Evolutionary conservation across 2,888 invertebrate species (phyloP).

Genomic region (Patella ulyssiponensis): DNA sequence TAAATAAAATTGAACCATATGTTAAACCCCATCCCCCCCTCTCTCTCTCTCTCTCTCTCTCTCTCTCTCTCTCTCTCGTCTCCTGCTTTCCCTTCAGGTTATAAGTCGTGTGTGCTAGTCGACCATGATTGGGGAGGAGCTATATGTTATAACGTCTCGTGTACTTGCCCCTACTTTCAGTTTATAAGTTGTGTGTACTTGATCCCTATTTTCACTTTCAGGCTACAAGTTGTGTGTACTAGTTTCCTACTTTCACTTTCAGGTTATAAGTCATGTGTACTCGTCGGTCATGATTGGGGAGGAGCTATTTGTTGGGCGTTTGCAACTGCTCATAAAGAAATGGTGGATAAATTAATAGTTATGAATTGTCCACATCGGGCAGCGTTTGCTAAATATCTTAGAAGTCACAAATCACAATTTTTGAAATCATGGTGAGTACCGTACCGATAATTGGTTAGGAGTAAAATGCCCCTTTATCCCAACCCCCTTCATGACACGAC

Average conservation of each 20-base stretch:
- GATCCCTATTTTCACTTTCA: neutral
- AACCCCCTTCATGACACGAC: too few species aligned
- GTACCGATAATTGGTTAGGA: neutral
- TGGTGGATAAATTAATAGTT: constrained; percentile 80
- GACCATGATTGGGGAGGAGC: constrained; percentile 83
- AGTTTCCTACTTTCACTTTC: constrained; percentile 10
- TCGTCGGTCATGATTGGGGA: constrained; percentile 83
- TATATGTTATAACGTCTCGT: constrained; percentile 74
- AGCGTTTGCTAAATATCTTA: constrained; percentile 75
- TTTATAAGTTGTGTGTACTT: neutral
- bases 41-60: constrained; percentile 30
- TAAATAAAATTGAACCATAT: too few species aligned
- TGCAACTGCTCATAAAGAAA: constrained; percentile 77
- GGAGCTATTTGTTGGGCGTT: constrained; percentile 81
- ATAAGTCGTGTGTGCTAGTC: constrained; percentile 72
- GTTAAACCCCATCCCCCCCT: too few species aligned
- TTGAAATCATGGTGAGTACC: constrained; percentile 49
- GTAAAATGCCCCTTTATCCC: too few species aligned
- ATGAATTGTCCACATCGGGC: constrained; percentile 80
- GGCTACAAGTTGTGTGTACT: too few species aligned
- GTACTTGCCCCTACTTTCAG: neutral
- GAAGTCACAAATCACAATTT: constrained; percentile 64
- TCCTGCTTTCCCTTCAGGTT: constrained; percentile 46
- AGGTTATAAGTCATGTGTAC: constrained; percentile 71
- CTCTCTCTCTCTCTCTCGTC: constrained; percentile 26